Percentiles rank a stretch among this genome's conserved stretches.
phyloP scores from a whole-genome alignment of 2,888 invertebrate genomes.

The Drosophila fulvimacula region DNA sequence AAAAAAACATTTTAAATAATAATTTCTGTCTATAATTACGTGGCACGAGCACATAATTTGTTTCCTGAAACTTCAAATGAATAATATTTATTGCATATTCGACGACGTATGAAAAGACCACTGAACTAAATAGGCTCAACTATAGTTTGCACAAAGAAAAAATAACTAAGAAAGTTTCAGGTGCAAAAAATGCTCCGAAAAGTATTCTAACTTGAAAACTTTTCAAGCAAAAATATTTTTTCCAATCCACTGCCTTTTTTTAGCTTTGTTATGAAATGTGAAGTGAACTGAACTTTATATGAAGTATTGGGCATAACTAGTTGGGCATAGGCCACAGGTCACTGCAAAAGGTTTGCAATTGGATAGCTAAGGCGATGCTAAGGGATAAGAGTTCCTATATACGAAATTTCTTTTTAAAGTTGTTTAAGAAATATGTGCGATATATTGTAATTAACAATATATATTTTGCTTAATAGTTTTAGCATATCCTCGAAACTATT shows the following conservation, averaged over 20 bases:
- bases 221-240: not conserved
- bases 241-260: not conserved
- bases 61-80: constrained; percentile 11
- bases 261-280: not conserved
- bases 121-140: not conserved
- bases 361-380: not conserved
- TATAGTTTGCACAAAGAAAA: not conserved
- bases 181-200: not conserved
- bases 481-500: too few relatives aligned
- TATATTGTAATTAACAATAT: too few relatives aligned
- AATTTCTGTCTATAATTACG: constrained; percentile 8
- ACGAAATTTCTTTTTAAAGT: not conserved
- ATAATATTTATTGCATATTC: not conserved
- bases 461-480: too few relatives aligned
- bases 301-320: not conserved
- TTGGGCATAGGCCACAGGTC: not conserved
- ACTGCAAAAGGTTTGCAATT: not conserved
- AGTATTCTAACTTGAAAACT: not conserved
- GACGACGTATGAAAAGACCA: not conserved
- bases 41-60: not conserved
- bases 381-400: not conserved
- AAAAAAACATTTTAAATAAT: constrained; percentile 8
- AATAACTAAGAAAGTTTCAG: not conserved
- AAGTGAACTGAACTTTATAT: not conserved
- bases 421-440: too few relatives aligned